phyloP scores from a whole-genome alignment of 2,797 vertebrate species.

The Potorous gilbertii region DNA sequence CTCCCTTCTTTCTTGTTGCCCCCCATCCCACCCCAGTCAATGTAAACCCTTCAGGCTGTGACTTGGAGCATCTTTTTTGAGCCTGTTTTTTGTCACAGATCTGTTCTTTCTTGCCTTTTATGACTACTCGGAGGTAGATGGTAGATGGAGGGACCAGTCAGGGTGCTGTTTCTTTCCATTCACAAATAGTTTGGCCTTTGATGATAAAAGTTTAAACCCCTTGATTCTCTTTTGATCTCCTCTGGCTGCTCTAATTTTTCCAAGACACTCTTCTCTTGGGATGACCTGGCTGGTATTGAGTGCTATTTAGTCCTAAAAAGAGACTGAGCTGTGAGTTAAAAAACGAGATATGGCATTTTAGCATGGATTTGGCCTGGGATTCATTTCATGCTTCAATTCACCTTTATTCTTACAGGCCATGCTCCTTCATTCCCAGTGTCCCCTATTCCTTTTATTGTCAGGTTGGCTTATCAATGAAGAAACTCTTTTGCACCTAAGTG shows the following conservation, averaged over 20 bases:
- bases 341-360: not conserved
- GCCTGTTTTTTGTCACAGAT: conserved; percentile 16
- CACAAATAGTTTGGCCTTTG: conserved; percentile 27
- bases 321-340: conserved; percentile 10
- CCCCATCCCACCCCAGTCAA: not conserved
- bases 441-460: not conserved
- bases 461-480: not conserved
- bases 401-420: not conserved
- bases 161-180: conserved; percentile 39
- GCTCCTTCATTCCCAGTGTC: not conserved
- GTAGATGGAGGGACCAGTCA: not conserved
- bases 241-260: not conserved
- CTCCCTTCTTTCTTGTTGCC: not conserved
- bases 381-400: not conserved
- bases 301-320: not conserved
- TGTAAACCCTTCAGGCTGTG: not conserved
- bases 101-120: conserved; percentile 34
- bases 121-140: not conserved
- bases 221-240: conserved; percentile 31
- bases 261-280: conserved; percentile 20
- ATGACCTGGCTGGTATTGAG: not conserved
- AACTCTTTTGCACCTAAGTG: not conserved
- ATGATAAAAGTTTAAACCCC: conserved; percentile 39
- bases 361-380: not conserved
- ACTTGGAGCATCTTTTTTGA: conserved; percentile 15